Conservation (phyloP, 2,113 vertebrate species). For the Galeopterus variegatus region DNA sequence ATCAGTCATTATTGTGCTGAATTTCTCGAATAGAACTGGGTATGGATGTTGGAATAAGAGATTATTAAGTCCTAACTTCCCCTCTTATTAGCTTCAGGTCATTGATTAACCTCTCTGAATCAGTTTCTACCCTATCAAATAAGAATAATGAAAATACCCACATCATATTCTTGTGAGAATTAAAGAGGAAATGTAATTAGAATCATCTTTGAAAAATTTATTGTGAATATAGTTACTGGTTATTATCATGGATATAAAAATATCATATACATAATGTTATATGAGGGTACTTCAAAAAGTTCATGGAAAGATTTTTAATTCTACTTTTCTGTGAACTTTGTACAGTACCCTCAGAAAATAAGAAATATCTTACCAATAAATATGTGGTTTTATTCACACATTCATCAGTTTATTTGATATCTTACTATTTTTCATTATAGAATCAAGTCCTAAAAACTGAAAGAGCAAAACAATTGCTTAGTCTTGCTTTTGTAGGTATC, state of each 20-base stretch:
- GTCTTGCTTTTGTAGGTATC: neutral
- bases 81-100: neutral
- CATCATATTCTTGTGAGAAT: neutral
- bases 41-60: neutral
- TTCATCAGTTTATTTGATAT: neutral
- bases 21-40: neutral
- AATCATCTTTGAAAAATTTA: neutral
- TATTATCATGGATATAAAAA: neutral
- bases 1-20: neutral
- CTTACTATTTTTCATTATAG: neutral
- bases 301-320: no score
- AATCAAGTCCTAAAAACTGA: neutral
- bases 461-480: neutral
- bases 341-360: no score
- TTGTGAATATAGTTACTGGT: neutral
- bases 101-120: neutral
- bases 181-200: neutral
- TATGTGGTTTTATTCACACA: no score
- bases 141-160: neutral
- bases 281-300: no score
- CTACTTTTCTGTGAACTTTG: no score
- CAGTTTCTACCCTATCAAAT: neutral
- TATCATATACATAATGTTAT: neutral
- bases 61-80: neutral
- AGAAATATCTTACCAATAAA: neutral